Evolutionary conservation across 2,888 invertebrate genomes (phyloP).

Genomic region (Zygogramma bicolorata): DNA sequence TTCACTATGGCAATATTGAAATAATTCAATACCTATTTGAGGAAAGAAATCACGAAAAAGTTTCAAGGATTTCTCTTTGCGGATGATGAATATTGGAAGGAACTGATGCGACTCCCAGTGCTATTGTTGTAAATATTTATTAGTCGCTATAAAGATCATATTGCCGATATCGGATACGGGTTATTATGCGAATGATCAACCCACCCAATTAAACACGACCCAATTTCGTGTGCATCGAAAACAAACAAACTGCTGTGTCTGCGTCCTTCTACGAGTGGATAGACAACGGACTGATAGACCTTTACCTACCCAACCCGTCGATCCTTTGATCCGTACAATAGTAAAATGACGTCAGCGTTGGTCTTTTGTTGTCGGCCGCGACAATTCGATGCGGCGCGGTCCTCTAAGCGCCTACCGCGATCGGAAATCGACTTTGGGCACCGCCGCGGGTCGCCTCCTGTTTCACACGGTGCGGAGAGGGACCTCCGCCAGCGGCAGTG

Average conservation of each 20-base stretch:
- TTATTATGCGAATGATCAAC: background rate
- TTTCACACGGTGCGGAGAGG: slow-evolving; percentile 44
- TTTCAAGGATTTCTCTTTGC: no score
- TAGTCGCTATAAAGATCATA: background rate
- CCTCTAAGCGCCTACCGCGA: slow-evolving; percentile 47
- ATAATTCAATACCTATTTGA: no score
- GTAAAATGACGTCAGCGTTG: background rate
- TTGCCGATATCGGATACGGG: background rate
- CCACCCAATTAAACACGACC: background rate
- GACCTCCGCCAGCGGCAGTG: slow-evolving; percentile 2
- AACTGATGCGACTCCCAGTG: no score
- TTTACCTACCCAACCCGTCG: background rate
- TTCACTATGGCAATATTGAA: no score
- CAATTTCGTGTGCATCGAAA: background rate
- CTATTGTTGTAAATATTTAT: background rate
- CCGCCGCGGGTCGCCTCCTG: slow-evolving; percentile 42
- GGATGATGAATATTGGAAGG: no score
- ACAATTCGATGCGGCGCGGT: slow-evolving; percentile 51
- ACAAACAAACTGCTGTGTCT: background rate
- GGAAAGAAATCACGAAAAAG: no score
- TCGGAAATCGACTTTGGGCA: slow-evolving; percentile 39
- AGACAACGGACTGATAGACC: background rate
- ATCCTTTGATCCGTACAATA: background rate
- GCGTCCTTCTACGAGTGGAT: no score
- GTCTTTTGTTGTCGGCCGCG: slow-evolving; percentile 36